Base-by-base conservation (phyloP, 2,888 invertebrate genomes). In the Agrotis exclamationis region DNA sequence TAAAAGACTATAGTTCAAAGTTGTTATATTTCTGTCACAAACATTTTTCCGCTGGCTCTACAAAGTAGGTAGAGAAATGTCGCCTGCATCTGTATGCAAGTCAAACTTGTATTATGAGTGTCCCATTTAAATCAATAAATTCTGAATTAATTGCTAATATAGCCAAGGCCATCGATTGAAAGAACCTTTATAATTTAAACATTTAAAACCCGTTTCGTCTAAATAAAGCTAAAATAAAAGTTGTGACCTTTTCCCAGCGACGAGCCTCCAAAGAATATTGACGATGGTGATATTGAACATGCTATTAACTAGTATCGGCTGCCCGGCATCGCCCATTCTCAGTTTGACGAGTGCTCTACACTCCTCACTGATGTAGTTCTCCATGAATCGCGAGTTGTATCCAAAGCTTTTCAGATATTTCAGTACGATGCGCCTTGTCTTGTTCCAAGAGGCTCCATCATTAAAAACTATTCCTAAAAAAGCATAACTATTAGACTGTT, bases 211-310 rank as follows among this genome's bases (percentile, higher is more conserved):
- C 0, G 22, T 56, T 24, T 57, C 47, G 18, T 53, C 45, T 64
- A 22, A 58, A 54, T 48, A n/a, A 47, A 33, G 20, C 60, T 50
- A 39, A 20, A 53, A 65, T 39, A 39, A 44, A 68, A 56, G 2
- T 45, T 28, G 20, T n/a, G 39, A 96, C 96, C 97, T 95, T 91
- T 96, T 96, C 0, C 98, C 97, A 24, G 98, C 97, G 59, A 98
- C 96, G 90, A 98, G 95, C 39, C 96, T 95, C 98, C 98, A 98
- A 47, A 98, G 88, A 1, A 97, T 97, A 90, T 98, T 98, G 7
- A 98, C 90, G 4, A 98, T 97, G 0, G 97, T 96, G 1, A 98
- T 94, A 80, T 97, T 97, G 84, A 98, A 97, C 68, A 96, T 94
- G 11, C 93, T 90, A 74, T 97, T 96, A 80, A 97, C 96, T 0